Evolutionary conservation across 2,888 invertebrate species (phyloP).

Genomic region (Seira musarum): DNA sequence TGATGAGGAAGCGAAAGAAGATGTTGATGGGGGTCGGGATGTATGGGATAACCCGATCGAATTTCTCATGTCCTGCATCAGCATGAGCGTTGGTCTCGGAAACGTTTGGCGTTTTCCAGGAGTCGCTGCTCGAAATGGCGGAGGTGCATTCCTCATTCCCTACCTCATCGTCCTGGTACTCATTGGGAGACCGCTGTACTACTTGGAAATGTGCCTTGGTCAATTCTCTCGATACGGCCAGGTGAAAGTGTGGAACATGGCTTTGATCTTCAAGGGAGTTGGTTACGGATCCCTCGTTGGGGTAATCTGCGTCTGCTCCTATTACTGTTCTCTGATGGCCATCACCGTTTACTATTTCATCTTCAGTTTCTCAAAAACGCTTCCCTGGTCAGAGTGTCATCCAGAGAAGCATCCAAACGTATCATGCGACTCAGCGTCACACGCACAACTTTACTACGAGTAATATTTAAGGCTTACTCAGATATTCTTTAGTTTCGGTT

Average conservation of each 20-base stretch:
- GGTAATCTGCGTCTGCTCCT: conserved; percentile 78
- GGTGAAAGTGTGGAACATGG: conserved; percentile 74
- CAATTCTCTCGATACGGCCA: conserved; percentile 74
- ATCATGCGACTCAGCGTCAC: conserved; percentile 14
- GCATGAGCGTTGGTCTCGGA: conserved; percentile 80
- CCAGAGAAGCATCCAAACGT: conserved; percentile 23
- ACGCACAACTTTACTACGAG: conserved; percentile 39
- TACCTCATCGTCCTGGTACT: conserved; percentile 71
- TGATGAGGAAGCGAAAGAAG: not conserved
- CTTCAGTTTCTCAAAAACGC: conserved; percentile 77
- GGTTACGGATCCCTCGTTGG: conserved; percentile 74
- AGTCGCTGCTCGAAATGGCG: conserved; percentile 42
- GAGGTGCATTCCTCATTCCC: conserved; percentile 71
- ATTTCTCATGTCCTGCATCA: conserved; percentile 81
- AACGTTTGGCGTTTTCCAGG: conserved; percentile 75
- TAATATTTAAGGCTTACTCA: conserved; percentile 20
- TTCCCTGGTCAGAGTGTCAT: conserved; percentile 55
- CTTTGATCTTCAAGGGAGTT: conserved; percentile 69
- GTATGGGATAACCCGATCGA: conserved; percentile 78
- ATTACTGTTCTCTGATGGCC: conserved; percentile 71
- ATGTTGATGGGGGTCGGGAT: conserved; percentile 45
- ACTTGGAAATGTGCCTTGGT: conserved; percentile 74
- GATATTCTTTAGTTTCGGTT: not conserved
- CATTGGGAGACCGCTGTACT: conserved; percentile 72
- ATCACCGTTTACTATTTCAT: conserved; percentile 78